phyloP scores from a whole-genome alignment of 2,797 vertebrate genomes.

The Spatula versicolor region DNA sequence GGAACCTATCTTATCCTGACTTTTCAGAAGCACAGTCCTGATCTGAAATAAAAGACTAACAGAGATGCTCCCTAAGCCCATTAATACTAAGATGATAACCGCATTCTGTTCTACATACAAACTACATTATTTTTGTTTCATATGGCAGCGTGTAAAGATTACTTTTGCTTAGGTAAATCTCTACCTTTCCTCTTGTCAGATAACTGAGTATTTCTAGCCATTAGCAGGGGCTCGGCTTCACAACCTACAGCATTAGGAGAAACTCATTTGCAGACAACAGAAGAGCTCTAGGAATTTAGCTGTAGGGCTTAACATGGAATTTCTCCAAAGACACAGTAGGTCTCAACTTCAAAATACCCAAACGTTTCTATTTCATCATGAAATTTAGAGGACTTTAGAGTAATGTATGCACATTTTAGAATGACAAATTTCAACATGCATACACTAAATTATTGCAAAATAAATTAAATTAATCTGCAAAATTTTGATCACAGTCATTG shows the following conservation, averaged over 20 bases:
- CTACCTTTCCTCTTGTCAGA: not conserved
- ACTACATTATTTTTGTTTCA: not conserved
- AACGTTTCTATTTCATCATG: not conserved
- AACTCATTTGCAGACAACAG: constrained; percentile 17
- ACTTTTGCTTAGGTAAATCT: not conserved
- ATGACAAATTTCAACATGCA: not conserved
- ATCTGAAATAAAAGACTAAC: not conserved
- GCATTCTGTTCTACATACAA: not conserved
- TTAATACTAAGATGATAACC: not conserved
- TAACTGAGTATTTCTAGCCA: not conserved
- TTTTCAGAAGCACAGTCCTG: not conserved
- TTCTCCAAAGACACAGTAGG: constrained; percentile 26
- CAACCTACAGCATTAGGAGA: not conserved
- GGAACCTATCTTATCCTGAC: not conserved
- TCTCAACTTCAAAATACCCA: constrained; percentile 12
- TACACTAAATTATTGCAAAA: constrained; percentile 27
- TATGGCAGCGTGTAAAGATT: not conserved
- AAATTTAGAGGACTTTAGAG: constrained; percentile 11
- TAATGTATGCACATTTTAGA: constrained; percentile 10
- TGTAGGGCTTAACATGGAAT: constrained; percentile 33
- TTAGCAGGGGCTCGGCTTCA: not conserved
- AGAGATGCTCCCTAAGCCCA: not conserved
- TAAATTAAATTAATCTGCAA: constrained; percentile 28
- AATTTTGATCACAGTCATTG: not conserved
- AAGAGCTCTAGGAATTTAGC: constrained; percentile 21